These are phyloP conservation scores for Axea sp. DNA, from an alignment of 2,888 invertebrate species.

Conservation along the genomic window DNA sequence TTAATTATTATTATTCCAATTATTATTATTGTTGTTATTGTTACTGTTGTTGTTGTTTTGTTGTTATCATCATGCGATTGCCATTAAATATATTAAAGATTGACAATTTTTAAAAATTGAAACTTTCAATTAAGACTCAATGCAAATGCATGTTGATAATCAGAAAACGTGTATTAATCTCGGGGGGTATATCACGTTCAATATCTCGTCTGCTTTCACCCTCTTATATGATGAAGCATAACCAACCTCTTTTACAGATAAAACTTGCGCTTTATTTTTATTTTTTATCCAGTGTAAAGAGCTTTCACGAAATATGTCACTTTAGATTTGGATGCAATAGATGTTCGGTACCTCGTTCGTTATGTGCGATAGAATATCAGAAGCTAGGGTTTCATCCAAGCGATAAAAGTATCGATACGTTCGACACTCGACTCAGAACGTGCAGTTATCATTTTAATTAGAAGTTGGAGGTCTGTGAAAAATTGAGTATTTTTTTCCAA, in stretches of 20 bases:
- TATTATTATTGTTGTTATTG: too few species aligned
- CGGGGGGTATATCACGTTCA: constrained; percentile 16
- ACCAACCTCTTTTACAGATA: constrained; percentile 41
- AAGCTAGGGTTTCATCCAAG: constrained; percentile 29
- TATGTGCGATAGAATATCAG: constrained; percentile 46
- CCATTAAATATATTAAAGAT: constrained; percentile 1
- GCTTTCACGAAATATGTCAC: constrained; percentile 35
- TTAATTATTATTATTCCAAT: too few species aligned
- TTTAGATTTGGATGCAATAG: constrained; percentile 42
- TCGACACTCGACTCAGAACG: constrained; percentile 32
- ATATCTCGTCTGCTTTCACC: constrained; percentile 28
- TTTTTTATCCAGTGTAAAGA: constrained; percentile 20
- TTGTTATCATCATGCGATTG: too few species aligned
- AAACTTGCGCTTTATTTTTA: constrained; percentile 20
- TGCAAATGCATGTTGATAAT: constrained; percentile 15
- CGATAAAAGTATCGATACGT: constrained; percentile 52
- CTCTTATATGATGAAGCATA: constrained; percentile 39
- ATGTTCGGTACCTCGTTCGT: constrained; percentile 32
- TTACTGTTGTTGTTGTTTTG: too few species aligned
- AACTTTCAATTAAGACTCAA: constrained; percentile 19
- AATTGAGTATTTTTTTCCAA: constrained; percentile 23
- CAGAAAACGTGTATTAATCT: constrained; percentile 34
- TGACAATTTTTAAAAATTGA: constrained; percentile 10
- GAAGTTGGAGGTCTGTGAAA: constrained; percentile 17
- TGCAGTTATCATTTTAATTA: constrained; percentile 55